Percentiles rank a stretch among this genome's conserved stretches.
phyloP scores from a whole-genome alignment of 2,113 vertebrate species.

The Paradoxurus hermaphroditus region DNA sequence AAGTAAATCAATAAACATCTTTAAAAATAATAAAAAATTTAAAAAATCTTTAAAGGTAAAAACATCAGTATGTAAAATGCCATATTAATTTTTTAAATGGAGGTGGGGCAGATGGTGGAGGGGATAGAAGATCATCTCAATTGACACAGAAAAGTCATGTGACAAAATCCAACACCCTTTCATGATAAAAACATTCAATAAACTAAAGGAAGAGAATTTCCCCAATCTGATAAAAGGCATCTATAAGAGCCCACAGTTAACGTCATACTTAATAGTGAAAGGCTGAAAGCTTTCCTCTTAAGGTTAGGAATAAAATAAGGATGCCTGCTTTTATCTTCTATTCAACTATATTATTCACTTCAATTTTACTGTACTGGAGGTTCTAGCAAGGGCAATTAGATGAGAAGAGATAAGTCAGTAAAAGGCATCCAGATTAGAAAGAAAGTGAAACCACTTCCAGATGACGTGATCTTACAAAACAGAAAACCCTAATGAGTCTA shows the following conservation, averaged over 20 bases:
- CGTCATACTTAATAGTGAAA: not conserved
- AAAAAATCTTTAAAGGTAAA: not conserved
- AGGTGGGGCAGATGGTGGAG: not conserved
- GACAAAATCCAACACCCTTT: not conserved
- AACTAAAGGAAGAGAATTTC: not conserved
- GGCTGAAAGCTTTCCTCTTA: not conserved
- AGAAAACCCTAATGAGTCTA: not conserved
- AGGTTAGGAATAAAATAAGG: not conserved
- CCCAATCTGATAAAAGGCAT: not conserved
- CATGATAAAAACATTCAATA: not conserved
- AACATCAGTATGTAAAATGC: not conserved
- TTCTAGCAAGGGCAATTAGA: not conserved
- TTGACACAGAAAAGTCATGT: not conserved
- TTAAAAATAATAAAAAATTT: too few relatives aligned
- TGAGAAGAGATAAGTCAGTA: not conserved
- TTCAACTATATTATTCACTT: not conserved
- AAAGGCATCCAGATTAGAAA: not conserved
- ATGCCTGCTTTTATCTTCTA: not conserved
- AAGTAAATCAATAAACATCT: not conserved
- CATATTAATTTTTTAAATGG: not conserved
- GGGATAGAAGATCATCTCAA: not conserved
- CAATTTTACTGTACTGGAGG: not conserved
- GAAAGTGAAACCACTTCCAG: not conserved
- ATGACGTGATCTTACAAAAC: not conserved
- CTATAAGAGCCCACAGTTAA: not conserved